phyloP scores from a whole-genome alignment of 1,140 invertebrate species.

The Diorhabda elongata region DNA sequence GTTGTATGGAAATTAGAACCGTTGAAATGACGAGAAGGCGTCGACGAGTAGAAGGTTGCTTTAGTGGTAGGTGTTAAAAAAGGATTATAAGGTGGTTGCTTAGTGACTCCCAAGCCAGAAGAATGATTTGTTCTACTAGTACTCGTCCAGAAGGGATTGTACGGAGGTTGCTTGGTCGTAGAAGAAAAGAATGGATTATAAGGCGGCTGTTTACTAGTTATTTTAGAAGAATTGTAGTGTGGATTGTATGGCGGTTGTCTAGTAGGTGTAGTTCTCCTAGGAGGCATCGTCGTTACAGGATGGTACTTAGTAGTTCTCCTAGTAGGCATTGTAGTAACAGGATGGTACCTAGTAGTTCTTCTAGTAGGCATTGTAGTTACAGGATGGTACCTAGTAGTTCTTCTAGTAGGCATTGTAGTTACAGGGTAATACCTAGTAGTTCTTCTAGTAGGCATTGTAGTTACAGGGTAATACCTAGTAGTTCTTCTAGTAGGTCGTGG shows the following conservation, averaged over 20 bases:
- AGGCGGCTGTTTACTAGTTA: neutral
- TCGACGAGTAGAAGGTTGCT: no score
- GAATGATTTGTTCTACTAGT: neutral
- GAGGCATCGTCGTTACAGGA: neutral
- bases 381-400: neutral
- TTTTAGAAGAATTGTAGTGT: neutral
- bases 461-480: neutral
- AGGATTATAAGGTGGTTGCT: no score
- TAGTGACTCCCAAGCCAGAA: neutral
- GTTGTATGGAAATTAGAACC: no score
- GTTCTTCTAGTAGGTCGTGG: neutral
- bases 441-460: neutral
- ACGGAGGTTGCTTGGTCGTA: neutral
- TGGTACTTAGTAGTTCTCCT: neutral
- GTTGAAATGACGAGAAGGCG: no score
- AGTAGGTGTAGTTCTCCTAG: neutral
- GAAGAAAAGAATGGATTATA: neutral
- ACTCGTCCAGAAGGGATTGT: neutral
- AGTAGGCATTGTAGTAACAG: neutral
- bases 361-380: neutral
- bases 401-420: neutral
- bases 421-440: neutral
- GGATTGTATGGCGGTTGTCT: neutral
- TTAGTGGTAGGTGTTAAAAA: no score
- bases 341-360: neutral